Evolutionary conservation across 1,140 invertebrate species (phyloP), one percentile per base, ranked within the genome.

Genomic region (Brachionus koreanus): DNA sequence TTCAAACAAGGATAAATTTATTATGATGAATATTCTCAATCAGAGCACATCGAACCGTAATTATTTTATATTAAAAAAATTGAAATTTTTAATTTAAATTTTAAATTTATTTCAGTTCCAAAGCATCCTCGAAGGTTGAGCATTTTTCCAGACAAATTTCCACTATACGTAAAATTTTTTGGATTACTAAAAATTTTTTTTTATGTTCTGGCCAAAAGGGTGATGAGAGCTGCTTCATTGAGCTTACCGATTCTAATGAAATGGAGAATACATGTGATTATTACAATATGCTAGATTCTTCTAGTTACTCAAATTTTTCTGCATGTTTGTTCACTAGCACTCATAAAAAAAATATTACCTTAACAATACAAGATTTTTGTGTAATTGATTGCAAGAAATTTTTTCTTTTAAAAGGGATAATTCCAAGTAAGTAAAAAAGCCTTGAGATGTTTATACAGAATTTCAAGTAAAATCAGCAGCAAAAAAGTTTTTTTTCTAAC

Each of bases 1-100:
- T 42, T 74, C 42, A 46, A 74, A 74, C 43, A 74, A 74, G 25
- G 69, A 74, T 35, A 74, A 74, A 74, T 74, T 74, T 74, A 46
- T 29, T 10, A 74, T 74, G 19, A 74, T 74, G 69, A 74, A 74
- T 16, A 74, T 74, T 29, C 43, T 74, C 19, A 74, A 74, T 46
- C 39, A 74, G 3, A 46, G 23, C 19, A 46, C 19, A 10, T 74
- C 69, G 69, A 46, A 74, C 29, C 69, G 42, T 46, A 74, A 49
- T 19, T 33, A 1, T 46, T 46, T 29, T 29, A 29, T 29, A 29
- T 23, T 57, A 6, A 19, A 19, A 19, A 57, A 9, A 57, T 23
- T 9, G 16, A 65, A 13, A 37, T 35, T 4, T 69, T 12, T 10
- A 19, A 69, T 39, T 39, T 67, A 4, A 16, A n/a, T 37, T 67